Evolutionary conservation across 2,888 invertebrate species (phyloP), one percentile per base, ranked within the genome.

Genomic region (Tubulanus polymorphus): DNA sequence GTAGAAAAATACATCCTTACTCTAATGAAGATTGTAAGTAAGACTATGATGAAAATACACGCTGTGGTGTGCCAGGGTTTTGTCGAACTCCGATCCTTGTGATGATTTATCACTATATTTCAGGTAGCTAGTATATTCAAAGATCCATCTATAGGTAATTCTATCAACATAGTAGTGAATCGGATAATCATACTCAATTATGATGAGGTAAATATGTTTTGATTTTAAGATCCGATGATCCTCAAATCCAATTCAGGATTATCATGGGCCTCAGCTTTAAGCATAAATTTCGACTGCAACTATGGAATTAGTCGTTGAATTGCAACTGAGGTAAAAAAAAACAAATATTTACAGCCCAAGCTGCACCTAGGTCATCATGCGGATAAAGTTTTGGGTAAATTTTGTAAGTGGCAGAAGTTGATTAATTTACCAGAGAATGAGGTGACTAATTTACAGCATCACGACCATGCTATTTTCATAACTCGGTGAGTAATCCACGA

Each of bases 21-120:
- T 53, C 88, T 93, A 63, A 91, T 93, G 91, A 93, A 93, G 78
- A 91, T 92, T 88, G 93, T 83, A 71, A 86, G 80, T 72, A n/a
- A 32, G n/a, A 10, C 35, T n/a, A n/a, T 32, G 35, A 32, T 10
- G n/a, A 32, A 32, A 32, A n/a, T n/a, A 32, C 10, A 32, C 10
- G 35, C 35, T 12, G 35, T 32, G n/a, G 10, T 12, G 35, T 32
- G 35, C 35, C 35, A 32, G 10, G 41, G 6, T 41, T 18, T 8
- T 41, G 15, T 15, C 41, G 41, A 5, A 41, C 3, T 41, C 15
- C 41, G 23, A 41, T 8, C 5, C 23, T 41, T 12, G n/a, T 29
- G 12, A 12, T 26, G 18, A 12, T n/a, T 26, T 54, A 52, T 62
- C 54, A 55, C 59, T 68, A 62, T 64, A 66, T 64, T 65, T 67